Conservation (phyloP, 2,888 invertebrate genomes). For the Geotrupes spiniger region DNA sequence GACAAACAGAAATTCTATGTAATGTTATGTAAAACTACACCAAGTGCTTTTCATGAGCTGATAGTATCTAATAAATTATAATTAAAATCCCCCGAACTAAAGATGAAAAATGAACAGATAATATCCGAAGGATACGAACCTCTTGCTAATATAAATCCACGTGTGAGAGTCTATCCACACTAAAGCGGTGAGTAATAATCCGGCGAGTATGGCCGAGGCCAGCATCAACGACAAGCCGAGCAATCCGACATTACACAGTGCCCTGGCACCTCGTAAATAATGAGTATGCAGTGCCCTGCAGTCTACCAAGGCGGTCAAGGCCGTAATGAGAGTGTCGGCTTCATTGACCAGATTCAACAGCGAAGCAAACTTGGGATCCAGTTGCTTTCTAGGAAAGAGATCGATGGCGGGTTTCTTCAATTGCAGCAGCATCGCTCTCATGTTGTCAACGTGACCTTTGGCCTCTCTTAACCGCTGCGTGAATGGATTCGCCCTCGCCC, state of each 20-base stretch:
- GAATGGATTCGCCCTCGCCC: slow-evolving; percentile 74
- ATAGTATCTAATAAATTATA: too few relatives aligned
- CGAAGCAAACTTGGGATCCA: slow-evolving; percentile 73
- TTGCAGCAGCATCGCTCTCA: slow-evolving; percentile 53
- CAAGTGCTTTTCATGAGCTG: too few relatives aligned
- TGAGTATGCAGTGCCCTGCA: slow-evolving; percentile 81
- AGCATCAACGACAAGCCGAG: slow-evolving; percentile 83
- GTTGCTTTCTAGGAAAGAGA: slow-evolving; percentile 50
- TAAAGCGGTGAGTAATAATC: slow-evolving; percentile 85
- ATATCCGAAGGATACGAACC: too few relatives aligned
- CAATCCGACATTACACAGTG: slow-evolving; percentile 80
- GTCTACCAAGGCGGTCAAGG: slow-evolving; percentile 70
- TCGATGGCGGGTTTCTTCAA: slow-evolving; percentile 54
- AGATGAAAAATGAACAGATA: too few relatives aligned
- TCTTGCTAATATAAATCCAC: slow-evolving; percentile 93
- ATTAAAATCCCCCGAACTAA: too few relatives aligned
- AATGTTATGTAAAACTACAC: too few relatives aligned
- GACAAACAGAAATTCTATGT: too few relatives aligned
- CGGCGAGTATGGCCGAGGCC: slow-evolving; percentile 80
- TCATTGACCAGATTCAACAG: slow-evolving; percentile 75
- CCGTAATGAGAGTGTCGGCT: slow-evolving; percentile 69
- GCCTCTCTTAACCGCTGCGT: slow-evolving; percentile 80
- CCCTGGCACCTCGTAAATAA: slow-evolving; percentile 75
- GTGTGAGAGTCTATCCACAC: slow-evolving; percentile 95
- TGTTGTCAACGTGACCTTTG: slow-evolving; percentile 47